Conservation (phyloP, 1,140 invertebrate species). For the Saxidomus purpurata region DNA sequence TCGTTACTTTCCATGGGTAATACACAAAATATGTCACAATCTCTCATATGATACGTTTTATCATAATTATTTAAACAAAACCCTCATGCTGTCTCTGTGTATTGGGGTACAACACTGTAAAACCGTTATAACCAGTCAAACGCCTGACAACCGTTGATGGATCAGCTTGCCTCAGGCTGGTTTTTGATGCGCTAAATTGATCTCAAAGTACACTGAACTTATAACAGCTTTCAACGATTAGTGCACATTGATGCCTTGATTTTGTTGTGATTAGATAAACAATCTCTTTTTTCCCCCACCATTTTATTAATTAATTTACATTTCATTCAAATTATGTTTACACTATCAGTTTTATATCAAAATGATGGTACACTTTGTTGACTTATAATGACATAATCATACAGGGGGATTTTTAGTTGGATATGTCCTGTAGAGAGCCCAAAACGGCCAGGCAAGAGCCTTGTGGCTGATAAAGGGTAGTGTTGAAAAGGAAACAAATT, state of each 20-base stretch:
- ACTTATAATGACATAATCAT: no score
- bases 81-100: neutral
- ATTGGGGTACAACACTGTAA: constrained; percentile 35
- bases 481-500: no score
- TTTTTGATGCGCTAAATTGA: neutral
- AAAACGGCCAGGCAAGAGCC: no score
- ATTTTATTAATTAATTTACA: no score
- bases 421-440: no score
- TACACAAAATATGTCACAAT: neutral
- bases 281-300: neutral
- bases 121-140: constrained; percentile 41
- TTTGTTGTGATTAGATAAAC: constrained; percentile 4
- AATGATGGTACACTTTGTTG: no score
- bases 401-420: no score
- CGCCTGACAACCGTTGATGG: neutral
- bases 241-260: neutral
- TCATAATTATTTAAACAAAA: neutral
- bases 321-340: no score
- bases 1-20: neutral
- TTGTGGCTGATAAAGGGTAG: no score
- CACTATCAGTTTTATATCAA: no score
- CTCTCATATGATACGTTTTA: constrained; percentile 7
- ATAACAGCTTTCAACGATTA: neutral
- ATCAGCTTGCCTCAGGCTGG: neutral
- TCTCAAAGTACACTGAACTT: constrained; percentile 21